Conservation (phyloP, 2,888 invertebrate species). For the Microplitis manilae region DNA sequence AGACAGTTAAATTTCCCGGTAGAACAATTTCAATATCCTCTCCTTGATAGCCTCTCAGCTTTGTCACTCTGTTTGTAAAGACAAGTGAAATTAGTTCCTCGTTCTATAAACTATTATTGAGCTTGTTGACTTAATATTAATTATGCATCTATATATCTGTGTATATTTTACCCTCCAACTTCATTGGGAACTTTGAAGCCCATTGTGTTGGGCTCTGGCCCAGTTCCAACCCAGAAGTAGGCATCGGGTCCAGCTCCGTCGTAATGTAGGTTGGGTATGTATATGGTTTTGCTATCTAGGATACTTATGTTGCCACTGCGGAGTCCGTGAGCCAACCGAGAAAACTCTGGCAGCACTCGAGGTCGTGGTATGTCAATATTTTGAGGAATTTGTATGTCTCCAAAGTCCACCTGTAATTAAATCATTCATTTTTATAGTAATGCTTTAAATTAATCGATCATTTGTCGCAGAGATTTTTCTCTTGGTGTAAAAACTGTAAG, state of each 20-base stretch:
- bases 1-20: slow-evolving; percentile 87
- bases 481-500: too few relatives aligned
- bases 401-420: slow-evolving; percentile 84
- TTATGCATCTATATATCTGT: background rate
- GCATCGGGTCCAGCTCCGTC: slow-evolving; percentile 94
- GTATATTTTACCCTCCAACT: slow-evolving; percentile 78
- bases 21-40: slow-evolving; percentile 93
- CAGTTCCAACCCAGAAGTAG: slow-evolving; percentile 95
- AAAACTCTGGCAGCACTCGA: slow-evolving; percentile 87
- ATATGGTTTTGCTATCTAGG: slow-evolving; percentile 91
- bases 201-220: slow-evolving; percentile 83
- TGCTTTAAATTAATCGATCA: background rate
- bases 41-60: slow-evolving; percentile 88
- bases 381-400: slow-evolving; percentile 85
- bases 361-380: slow-evolving; percentile 86
- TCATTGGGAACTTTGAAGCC: slow-evolving; percentile 94
- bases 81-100: background rate
- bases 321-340: slow-evolving; percentile 88
- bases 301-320: slow-evolving; percentile 93
- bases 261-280: slow-evolving; percentile 92
- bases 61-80: slow-evolving; percentile 75
- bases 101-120: background rate
- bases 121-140: background rate
- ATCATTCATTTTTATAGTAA: background rate
- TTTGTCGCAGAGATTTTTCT: too few relatives aligned